Conservation (phyloP, 2,888 invertebrate genomes). For the Ischnura elegans region DNA sequence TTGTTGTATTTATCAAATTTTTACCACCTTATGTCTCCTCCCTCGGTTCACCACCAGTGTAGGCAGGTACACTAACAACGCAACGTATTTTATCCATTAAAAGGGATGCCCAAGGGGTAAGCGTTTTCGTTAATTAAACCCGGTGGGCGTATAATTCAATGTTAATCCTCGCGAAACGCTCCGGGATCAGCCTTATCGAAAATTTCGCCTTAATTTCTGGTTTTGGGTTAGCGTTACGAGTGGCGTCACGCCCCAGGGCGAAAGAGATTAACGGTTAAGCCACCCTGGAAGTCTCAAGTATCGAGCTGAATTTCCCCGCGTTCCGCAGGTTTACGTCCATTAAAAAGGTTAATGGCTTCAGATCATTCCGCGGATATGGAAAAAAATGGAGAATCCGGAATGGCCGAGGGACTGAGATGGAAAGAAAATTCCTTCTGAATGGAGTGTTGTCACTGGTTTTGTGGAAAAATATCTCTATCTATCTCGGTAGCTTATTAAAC, state of each 20-base stretch:
- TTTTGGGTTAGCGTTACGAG: slow-evolving; percentile 3
- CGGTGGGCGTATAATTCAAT: neutral
- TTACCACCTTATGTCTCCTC: too few species aligned
- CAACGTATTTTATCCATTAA: too few species aligned
- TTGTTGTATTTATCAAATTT: too few species aligned
- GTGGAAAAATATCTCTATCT: too few species aligned
- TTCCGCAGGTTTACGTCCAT: slow-evolving; percentile 24
- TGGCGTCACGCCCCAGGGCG: neutral
- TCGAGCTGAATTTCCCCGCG: neutral
- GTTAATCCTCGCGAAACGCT: neutral
- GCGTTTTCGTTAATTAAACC: neutral
- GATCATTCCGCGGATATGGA: neutral
- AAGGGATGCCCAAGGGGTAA: too few species aligned
- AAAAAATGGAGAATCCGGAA: neutral
- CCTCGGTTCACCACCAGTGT: too few species aligned
- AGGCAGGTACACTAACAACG: too few species aligned
- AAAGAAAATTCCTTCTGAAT: neutral
- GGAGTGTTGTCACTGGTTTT: neutral
- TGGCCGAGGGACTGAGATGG: neutral
- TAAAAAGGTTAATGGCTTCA: slow-evolving; percentile 30
- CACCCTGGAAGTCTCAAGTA: slow-evolving; percentile 5
- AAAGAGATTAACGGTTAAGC: slow-evolving; percentile 20
- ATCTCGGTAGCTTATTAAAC: too few species aligned
- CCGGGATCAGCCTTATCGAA: neutral
- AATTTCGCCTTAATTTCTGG: slow-evolving; percentile 9